Conservation (phyloP, 37 sponge, comb jelly and placozoan genomes). For the Amphimedon queenslandica region DNA sequence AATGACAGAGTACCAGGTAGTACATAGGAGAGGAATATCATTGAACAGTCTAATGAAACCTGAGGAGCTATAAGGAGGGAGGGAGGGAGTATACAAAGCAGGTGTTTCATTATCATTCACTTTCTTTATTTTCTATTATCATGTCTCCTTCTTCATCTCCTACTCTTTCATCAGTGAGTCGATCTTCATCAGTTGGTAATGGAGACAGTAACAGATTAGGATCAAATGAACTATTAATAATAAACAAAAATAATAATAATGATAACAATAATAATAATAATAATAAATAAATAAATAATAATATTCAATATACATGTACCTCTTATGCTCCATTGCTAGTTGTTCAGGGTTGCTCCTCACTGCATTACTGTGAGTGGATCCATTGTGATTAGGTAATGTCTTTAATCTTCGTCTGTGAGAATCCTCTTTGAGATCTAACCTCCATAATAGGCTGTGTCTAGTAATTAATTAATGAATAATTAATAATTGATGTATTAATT, state of each 20-base stretch:
- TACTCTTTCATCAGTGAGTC: background rate
- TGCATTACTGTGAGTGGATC: slow-evolving; percentile 68
- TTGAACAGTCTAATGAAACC: slow-evolving; percentile 34
- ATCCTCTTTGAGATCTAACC: slow-evolving; percentile 73
- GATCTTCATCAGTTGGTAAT: background rate
- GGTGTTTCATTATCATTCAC: too few species aligned
- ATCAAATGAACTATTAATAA: background rate
- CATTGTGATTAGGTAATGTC: slow-evolving; percentile 60
- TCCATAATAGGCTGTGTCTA: slow-evolving; percentile 29
- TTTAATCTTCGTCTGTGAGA: slow-evolving; percentile 48
- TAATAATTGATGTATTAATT: too few species aligned
- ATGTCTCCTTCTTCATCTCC: too few species aligned
- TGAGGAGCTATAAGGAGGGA: slow-evolving; percentile 6
- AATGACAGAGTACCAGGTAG: slow-evolving; percentile 73
- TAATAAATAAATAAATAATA: too few species aligned
- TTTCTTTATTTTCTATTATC: too few species aligned
- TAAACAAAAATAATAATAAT: too few species aligned
- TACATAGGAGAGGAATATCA: slow-evolving; percentile 35
- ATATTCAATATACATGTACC: too few species aligned
- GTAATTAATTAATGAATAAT: too few species aligned
- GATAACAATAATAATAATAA: background rate
- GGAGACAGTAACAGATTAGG: background rate
- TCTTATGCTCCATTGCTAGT: background rate
- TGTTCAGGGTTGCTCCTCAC: slow-evolving; percentile 4
- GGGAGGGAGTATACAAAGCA: too few species aligned